These are phyloP conservation scores for Agrotis puta DNA, from an alignment of 2,888 invertebrate species.

Conservation along the genomic window DNA sequence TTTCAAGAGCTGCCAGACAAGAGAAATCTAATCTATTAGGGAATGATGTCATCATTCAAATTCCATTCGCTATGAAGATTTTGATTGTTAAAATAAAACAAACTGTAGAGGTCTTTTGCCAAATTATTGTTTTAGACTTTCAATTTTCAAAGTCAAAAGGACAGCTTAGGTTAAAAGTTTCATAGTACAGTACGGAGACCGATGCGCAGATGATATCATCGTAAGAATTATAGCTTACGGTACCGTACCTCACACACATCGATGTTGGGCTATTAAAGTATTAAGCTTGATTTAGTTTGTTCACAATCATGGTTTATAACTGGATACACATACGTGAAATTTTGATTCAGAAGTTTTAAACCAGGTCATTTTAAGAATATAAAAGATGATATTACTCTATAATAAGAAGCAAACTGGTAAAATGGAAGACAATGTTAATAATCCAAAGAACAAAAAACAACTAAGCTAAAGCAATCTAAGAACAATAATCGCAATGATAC, in stretches of 20 bases:
- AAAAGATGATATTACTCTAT: background rate
- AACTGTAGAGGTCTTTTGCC: constrained; percentile 13
- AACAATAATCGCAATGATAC: constrained; percentile 2
- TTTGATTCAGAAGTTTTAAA: background rate
- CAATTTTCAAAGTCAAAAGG: constrained; percentile 7
- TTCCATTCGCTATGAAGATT: constrained; percentile 40
- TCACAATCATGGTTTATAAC: background rate
- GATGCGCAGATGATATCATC: constrained; percentile 47
- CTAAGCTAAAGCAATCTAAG: background rate
- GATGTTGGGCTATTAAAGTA: constrained; percentile 37
- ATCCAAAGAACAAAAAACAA: background rate
- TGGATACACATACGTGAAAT: background rate
- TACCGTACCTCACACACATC: constrained; percentile 35
- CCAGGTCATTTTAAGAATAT: background rate
- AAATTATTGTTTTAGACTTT: constrained; percentile 36
- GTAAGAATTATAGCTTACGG: constrained; percentile 39
- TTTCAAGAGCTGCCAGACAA: constrained; percentile 40
- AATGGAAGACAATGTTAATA: background rate
- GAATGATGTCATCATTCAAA: constrained; percentile 70
- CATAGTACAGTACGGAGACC: constrained; percentile 5
- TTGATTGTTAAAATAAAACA: constrained; percentile 29
- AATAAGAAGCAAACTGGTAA: background rate
- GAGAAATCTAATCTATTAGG: constrained; percentile 35
- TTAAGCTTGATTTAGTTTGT: constrained; percentile 33
- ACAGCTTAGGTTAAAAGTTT: constrained; percentile 21